Evolutionary conservation across 2,888 invertebrate genomes (phyloP).

Genomic region (Orchesellides sinensis): DNA sequence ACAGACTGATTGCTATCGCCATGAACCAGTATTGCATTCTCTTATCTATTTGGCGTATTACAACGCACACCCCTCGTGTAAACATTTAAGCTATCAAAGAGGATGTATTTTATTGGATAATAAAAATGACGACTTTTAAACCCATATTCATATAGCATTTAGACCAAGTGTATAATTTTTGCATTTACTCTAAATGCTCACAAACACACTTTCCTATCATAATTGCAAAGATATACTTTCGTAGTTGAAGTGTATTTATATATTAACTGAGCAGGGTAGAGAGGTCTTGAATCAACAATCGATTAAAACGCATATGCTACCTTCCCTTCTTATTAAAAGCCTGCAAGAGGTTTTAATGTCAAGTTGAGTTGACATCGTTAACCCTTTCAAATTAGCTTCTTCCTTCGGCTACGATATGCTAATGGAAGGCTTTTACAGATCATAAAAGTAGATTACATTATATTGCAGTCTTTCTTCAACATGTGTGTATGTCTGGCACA

Average conservation of each 20-base stretch:
- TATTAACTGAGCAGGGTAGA: neutral
- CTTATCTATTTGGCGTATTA: neutral
- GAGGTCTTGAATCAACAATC: neutral
- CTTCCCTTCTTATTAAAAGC: neutral
- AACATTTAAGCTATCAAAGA: constrained; percentile 31
- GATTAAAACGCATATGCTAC: neutral
- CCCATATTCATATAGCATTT: too few relatives aligned
- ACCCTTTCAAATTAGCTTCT: constrained; percentile 24
- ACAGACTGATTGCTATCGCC: neutral
- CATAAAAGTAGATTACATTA: constrained; percentile 38
- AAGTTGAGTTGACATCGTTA: constrained; percentile 49
- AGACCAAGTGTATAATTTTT: too few relatives aligned
- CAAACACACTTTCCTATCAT: too few relatives aligned
- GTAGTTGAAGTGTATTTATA: neutral
- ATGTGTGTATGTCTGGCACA: constrained; percentile 29
- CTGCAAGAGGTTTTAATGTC: constrained; percentile 44
- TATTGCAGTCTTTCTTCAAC: constrained; percentile 8
- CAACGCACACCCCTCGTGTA: neutral
- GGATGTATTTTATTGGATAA: constrained; percentile 52
- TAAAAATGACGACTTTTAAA: constrained; percentile 42
- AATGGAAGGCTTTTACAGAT: constrained; percentile 37
- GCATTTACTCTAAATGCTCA: too few relatives aligned
- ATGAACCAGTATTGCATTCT: neutral
- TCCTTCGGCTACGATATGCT: constrained; percentile 23
- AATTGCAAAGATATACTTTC: neutral